Percentiles rank a stretch among this genome's conserved stretches.
These are phyloP conservation scores for Fistularia tabacaria DNA, from an alignment of 2,797 vertebrate genomes.

Conservation along the genomic window DNA sequence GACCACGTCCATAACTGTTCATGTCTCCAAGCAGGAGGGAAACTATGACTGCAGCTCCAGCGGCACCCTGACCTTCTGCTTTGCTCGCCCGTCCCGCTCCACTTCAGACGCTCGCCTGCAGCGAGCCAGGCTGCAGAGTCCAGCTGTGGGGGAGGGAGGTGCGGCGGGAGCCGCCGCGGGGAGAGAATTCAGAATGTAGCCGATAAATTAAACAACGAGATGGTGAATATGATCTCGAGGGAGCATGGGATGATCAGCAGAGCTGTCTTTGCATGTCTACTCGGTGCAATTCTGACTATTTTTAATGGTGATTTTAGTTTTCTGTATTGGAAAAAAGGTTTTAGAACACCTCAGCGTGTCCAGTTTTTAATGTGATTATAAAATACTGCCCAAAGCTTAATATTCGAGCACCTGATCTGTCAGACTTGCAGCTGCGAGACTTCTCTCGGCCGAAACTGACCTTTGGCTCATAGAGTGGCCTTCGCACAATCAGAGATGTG, in stretches of 20 bases:
- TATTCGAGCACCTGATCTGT: not conserved
- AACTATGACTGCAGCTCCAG: constrained; percentile 87
- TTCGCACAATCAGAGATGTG: too few species aligned
- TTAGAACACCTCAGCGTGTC: not conserved
- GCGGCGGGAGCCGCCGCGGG: constrained; percentile 17
- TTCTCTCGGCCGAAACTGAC: too few species aligned
- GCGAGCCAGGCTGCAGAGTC: constrained; percentile 68
- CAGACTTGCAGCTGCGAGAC: not conserved
- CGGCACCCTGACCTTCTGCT: constrained; percentile 88
- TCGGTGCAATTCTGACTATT: constrained; percentile 30
- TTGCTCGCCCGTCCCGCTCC: constrained; percentile 83
- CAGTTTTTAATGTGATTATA: not conserved
- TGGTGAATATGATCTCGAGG: not conserved
- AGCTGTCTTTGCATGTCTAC: constrained; percentile 13
- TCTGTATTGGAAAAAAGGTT: not conserved
- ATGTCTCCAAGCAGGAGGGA: constrained; percentile 74
- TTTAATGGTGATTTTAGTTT: constrained; percentile 10
- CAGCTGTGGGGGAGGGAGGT: constrained; percentile 61
- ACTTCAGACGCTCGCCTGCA: constrained; percentile 64
- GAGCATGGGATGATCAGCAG: constrained; percentile 12
- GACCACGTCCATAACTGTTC: too few species aligned
- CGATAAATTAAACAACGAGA: not conserved
- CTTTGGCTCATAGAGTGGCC: too few species aligned
- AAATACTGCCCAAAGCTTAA: not conserved
- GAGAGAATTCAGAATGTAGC: constrained; percentile 11